Evolutionary conservation across 2,888 invertebrate genomes (phyloP).

Genomic region (Sclerodermus sp.): DNA sequence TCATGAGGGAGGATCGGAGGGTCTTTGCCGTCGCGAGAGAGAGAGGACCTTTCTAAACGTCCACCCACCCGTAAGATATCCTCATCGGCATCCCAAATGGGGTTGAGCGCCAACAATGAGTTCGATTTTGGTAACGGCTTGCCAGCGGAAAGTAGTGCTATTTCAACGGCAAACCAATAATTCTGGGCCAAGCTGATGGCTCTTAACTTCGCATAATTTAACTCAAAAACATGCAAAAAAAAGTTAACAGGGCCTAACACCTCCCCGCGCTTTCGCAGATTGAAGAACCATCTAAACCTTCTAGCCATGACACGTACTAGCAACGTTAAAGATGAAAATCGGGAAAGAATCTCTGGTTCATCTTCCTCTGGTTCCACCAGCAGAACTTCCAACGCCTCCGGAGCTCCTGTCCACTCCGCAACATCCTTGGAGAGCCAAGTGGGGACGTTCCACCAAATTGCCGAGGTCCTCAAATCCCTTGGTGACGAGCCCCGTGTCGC

Average conservation of each 20-base stretch:
- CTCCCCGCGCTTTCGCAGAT: background rate
- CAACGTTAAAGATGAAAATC: background rate
- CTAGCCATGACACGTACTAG: background rate
- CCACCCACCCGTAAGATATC: no score
- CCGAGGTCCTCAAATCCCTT: background rate
- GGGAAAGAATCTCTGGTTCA: background rate
- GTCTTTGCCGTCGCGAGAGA: background rate
- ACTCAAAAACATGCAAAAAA: no score
- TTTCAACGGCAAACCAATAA: no score
- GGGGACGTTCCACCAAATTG: background rate
- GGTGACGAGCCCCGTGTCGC: background rate
- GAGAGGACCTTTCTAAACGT: no score
- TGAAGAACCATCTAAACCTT: background rate
- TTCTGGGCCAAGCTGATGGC: no score
- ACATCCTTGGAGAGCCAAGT: no score
- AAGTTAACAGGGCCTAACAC: no score
- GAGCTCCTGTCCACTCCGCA: background rate
- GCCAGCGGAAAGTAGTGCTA: background rate
- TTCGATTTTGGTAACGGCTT: background rate
- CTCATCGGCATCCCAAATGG: no score
- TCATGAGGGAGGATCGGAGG: background rate
- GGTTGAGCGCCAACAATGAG: background rate
- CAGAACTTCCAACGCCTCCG: no score
- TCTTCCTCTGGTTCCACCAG: no score
- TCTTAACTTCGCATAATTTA: no score